Percentiles rank a stretch among this genome's conserved stretches.
phyloP scores from a whole-genome alignment of 2,888 invertebrate species.

The Sericinus montela region DNA sequence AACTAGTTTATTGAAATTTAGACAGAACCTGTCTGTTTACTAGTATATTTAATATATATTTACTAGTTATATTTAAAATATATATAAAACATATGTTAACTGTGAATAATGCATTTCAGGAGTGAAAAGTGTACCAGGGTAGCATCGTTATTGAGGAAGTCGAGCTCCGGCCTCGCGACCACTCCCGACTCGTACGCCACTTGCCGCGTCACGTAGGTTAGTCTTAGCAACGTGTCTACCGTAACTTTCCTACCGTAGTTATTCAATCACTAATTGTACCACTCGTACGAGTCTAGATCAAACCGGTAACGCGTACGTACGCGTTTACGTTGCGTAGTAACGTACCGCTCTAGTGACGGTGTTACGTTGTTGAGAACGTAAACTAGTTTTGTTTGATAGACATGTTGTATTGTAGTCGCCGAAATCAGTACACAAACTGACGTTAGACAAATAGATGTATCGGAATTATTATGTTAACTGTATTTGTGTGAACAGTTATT shows the following conservation, averaged over 20 bases:
- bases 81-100: too few relatives aligned
- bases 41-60: too few relatives aligned
- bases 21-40: too few relatives aligned
- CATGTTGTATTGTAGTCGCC: neutral
- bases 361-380: conserved; percentile 9
- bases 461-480: conserved; percentile 1
- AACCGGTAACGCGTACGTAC: neutral
- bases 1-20: too few relatives aligned
- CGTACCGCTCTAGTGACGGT: neutral
- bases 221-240: conserved; percentile 32
- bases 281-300: conserved; percentile 8
- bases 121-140: conserved; percentile 44
- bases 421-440: neutral
- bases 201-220: conserved; percentile 46
- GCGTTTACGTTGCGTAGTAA: neutral
- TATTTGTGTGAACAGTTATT: conserved; percentile 24
- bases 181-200: conserved; percentile 22
- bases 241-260: conserved; percentile 9
- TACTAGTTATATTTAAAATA: too few relatives aligned
- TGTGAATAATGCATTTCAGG: conserved; percentile 28
- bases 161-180: conserved; percentile 25
- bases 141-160: conserved; percentile 40
- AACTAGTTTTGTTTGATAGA: neutral
- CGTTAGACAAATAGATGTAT: neutral
- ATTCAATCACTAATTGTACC: conserved; percentile 1